A percentile compares a stretch with the other conserved stretches of the same genome.
Conservation (phyloP, 1,140 invertebrate species). For the Zaprionus vittiger region DNA sequence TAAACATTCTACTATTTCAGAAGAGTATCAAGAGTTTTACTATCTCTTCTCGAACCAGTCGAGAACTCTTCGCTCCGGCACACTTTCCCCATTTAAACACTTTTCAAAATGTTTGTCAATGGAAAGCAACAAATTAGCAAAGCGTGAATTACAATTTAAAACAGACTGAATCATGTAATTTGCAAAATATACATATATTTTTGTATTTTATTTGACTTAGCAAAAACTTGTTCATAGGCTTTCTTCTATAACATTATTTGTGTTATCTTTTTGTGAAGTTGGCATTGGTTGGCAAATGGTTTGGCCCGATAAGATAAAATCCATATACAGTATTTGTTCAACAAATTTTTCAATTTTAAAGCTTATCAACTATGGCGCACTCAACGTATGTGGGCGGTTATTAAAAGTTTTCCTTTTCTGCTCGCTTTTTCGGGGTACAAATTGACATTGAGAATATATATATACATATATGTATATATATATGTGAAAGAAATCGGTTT, state of each 20-base stretch:
- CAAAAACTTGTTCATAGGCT: background rate
- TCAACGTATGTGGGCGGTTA: slow-evolving; percentile 2
- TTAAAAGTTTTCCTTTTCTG: background rate
- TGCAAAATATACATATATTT: background rate
- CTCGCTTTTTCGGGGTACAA: background rate
- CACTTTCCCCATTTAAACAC: slow-evolving; percentile 14
- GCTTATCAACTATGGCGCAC: slow-evolving; percentile 31
- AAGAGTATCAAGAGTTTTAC: no score
- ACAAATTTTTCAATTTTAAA: slow-evolving; percentile 42
- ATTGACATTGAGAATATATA: background rate
- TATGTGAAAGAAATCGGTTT: slow-evolving; percentile 10
- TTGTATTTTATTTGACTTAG: background rate
- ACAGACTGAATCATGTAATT: slow-evolving; percentile 21
- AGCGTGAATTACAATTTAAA: slow-evolving; percentile 76
- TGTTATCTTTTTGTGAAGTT: slow-evolving; percentile 29
- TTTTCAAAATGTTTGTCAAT: slow-evolving; percentile 74
- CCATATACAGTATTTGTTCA: slow-evolving; percentile 19
- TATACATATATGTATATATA: background rate
- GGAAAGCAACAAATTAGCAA: slow-evolving; percentile 78
- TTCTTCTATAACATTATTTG: background rate
- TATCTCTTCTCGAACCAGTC: background rate
- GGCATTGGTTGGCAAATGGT: slow-evolving; percentile 23
- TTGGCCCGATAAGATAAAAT: slow-evolving; percentile 44
- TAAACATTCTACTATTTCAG: no score
- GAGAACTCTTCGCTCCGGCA: background rate